A percentile compares a stretch with the other conserved stretches of the same genome.
Conservation (phyloP, 2,797 vertebrate genomes). For the Podarcis siculus region DNA sequence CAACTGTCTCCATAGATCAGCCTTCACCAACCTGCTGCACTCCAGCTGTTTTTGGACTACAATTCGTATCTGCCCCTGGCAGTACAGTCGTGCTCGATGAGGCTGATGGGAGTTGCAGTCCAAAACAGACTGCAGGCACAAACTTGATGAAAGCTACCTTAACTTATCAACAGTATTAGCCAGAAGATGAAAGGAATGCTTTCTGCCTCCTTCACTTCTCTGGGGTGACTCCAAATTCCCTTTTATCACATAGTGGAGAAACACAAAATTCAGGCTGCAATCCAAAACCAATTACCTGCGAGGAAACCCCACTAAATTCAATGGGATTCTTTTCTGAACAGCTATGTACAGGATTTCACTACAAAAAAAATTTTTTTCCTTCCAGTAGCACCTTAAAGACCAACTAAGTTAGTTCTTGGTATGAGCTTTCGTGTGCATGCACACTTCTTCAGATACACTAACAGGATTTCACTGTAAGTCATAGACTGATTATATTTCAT, state of each 20-base stretch:
- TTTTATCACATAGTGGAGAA: neutral
- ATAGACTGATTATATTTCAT: neutral
- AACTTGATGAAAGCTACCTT: neutral
- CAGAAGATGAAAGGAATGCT: neutral
- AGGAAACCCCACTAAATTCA: neutral
- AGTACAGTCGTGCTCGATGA: too few species aligned
- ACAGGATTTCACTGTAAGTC: neutral
- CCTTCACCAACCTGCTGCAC: too few species aligned
- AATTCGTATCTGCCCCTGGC: too few species aligned
- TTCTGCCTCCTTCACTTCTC: neutral
- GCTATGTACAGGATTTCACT: neutral
- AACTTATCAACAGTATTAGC: neutral
- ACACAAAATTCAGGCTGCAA: neutral
- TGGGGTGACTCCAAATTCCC: neutral
- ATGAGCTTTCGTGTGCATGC: too few species aligned
- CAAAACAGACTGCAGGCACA: too few species aligned
- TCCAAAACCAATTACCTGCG: neutral
- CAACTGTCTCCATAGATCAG: slow-evolving; percentile 47
- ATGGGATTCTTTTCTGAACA: neutral
- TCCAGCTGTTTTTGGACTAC: too few species aligned
- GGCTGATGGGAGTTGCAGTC: too few species aligned
- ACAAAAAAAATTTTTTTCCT: too few species aligned
- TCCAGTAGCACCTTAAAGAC: too few species aligned
- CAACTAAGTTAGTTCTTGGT: too few species aligned
- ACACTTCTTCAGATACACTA: too few species aligned